Base-by-base conservation (phyloP, 2,797 vertebrate species). In the Calcarius lapponicus region DNA sequence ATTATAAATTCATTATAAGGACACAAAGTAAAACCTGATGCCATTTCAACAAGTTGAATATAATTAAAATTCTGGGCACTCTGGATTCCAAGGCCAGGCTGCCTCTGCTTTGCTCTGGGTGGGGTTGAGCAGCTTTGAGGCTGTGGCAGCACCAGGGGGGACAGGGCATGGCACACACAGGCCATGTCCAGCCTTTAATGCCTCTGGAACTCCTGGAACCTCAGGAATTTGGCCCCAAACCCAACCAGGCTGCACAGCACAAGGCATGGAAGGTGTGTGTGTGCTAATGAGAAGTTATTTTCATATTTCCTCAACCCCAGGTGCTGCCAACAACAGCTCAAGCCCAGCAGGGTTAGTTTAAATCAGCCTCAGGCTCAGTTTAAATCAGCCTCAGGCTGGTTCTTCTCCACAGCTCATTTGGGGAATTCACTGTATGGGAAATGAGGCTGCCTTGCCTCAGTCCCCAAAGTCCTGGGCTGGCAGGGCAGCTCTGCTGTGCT, bases 51-150 rank as follows among this genome's bases (percentile, higher is more conserved):
- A 57, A 78, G 38, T 4, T 65, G 31, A 36, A 61, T 69, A 5
- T 5, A 8, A 80, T 64, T 47, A 18, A 73, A 73, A 73, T 25
- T 51, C 84, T 70, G 67, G 19, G n/a, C 60, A 45, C 32, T 54
- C 18, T 6, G 20, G 24, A 51, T n/a, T 2, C 4, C 4, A 60
- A 54, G 24, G 32, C 22, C 19, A 24, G 0, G 0, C 19, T 43
- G 73, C 10, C 58, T 90, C 19, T 86, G 69, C 28, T 86, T 40
- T 56, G n/a, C 17, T 53, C 29, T 76, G 66, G 54, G 47, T 10
- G 42, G 13, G 69, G 31, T 2, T 51, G 69, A 72, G 85, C 62
- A 87, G 89, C 73, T 74, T n/a, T 10, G 2, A 73, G 70, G 7
- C 34, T 5, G 43, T 1, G 3, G 48, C 85, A 54, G 81, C 80